These are phyloP conservation scores for Pemphigus obesinymphae DNA, from an alignment of 1,140 invertebrate genomes.

Conservation along the genomic window DNA sequence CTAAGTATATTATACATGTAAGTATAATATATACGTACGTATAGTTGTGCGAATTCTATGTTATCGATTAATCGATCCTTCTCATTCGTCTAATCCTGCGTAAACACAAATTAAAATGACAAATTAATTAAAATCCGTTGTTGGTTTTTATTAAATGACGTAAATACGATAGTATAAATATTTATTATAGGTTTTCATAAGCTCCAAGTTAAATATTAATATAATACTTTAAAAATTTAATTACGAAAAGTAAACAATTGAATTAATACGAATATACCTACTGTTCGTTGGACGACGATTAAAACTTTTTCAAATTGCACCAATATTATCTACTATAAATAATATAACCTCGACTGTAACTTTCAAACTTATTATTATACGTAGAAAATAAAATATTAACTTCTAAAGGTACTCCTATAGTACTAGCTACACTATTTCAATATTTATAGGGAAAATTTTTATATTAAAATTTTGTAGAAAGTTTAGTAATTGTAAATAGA, in stretches of 20 bases:
- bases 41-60: too few species aligned
- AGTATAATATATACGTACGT: too few species aligned
- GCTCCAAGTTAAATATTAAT: neutral
- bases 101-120: too few species aligned
- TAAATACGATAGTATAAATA: neutral
- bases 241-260: neutral
- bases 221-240: neutral
- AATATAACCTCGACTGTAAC: too few species aligned
- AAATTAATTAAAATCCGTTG: neutral
- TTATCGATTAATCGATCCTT: too few species aligned
- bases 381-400: neutral
- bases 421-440: neutral
- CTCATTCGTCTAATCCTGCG: too few species aligned
- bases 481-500: too few species aligned
- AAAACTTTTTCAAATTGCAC: neutral
- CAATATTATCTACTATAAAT: too few species aligned
- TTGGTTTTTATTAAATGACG: neutral
- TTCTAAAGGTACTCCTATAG: too few species aligned
- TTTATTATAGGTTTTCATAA: neutral
- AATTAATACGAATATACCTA: neutral
- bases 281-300: too few species aligned
- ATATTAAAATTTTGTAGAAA: neutral
- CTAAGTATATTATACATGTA: too few species aligned
- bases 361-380: neutral
- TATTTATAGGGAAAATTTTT: neutral